Evolutionary conservation across 2,888 invertebrate species (phyloP), one percentile per base, ranked within the genome.

Genomic region (Seira sanloemensis): DNA sequence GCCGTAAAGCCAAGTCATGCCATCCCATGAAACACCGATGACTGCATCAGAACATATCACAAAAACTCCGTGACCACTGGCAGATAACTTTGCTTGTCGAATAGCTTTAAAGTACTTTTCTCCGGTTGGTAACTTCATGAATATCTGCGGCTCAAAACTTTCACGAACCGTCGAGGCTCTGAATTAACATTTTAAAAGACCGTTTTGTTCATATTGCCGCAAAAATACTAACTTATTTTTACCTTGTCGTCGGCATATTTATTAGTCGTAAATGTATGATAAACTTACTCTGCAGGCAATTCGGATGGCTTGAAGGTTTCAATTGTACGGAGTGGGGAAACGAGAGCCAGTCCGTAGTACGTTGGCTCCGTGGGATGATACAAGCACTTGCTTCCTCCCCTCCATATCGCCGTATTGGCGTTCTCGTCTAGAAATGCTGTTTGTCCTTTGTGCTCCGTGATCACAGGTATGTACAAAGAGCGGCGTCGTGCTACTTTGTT

Each of bases 11-110:
- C 83, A 83, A 2, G 58, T 68, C 5, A 73, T 27, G 12, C 68
- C 9, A 26, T 83, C 67, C 78, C 77, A 83, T 0, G 83, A 83
- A 12, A 67, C 25, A 0, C 73, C 83, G 62, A 83, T 58, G 0
- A 67, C 24, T 16, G 4, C 21, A 16, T 67, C 54, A 23, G 37
- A 73, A 18, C 78, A 83, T n/a, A 83, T 67, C n/a, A 78, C 83
- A 68, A 27, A 78, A 0, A 73, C 7, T 18, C 74, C 78, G 68
- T 68, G 46, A 1, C 83, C 83, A 72, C 65, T 71, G 16, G 27
- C 78, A 5, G 78, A 78, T 46, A 69, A 83, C 0, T 16, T 58
- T n/a, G 62, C 26, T 16, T 78, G 58, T 0, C 50, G 76, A 21
- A 81, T 18, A 2, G 5, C 12, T 0, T 54, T 18, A n/a, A 68